phyloP scores from a whole-genome alignment of 2,888 invertebrate species.

The Protodeltote pygarga region DNA sequence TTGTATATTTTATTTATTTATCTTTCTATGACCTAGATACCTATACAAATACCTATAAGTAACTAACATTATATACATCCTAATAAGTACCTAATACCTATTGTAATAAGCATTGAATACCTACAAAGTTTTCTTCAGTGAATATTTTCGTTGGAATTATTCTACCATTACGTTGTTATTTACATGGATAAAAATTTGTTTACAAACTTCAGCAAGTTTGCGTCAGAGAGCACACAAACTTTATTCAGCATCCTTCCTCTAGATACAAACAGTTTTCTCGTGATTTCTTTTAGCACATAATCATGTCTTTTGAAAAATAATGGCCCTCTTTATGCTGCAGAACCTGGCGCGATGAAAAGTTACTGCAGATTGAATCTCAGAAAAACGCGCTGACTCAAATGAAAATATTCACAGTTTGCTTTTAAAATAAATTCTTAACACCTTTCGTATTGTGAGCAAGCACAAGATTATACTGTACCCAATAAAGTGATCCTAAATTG shows the following conservation, averaged over 20 bases:
- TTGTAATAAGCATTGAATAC: too few species aligned
- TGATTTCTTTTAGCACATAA: constrained; percentile 46
- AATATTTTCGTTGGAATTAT: constrained; percentile 6
- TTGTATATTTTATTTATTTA: too few species aligned
- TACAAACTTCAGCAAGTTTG: constrained; percentile 26
- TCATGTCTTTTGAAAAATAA: constrained; percentile 57
- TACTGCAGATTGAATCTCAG: constrained; percentile 72
- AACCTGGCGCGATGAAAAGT: constrained; percentile 65
- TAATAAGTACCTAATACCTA: too few species aligned
- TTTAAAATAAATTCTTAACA: constrained; percentile 29
- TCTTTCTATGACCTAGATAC: too few species aligned
- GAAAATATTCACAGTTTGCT: constrained; percentile 36
- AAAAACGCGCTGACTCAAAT: constrained; percentile 53
- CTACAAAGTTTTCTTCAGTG: not conserved
- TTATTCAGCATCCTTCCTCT: constrained; percentile 27
- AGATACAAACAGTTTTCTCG: constrained; percentile 37
- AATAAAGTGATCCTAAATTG: constrained; percentile 6
- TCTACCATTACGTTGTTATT: constrained; percentile 14
- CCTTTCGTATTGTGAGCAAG: constrained; percentile 19
- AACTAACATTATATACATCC: too few species aligned
- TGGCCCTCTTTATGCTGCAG: constrained; percentile 54
- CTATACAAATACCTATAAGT: too few species aligned
- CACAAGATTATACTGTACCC: constrained; percentile 25
- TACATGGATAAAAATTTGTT: constrained; percentile 15
- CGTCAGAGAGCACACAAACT: constrained; percentile 24